Evolutionary conservation across 2,797 vertebrate species (phyloP), one percentile per base, ranked within the genome.

Genomic region (Microctenopoma lineatum): DNA sequence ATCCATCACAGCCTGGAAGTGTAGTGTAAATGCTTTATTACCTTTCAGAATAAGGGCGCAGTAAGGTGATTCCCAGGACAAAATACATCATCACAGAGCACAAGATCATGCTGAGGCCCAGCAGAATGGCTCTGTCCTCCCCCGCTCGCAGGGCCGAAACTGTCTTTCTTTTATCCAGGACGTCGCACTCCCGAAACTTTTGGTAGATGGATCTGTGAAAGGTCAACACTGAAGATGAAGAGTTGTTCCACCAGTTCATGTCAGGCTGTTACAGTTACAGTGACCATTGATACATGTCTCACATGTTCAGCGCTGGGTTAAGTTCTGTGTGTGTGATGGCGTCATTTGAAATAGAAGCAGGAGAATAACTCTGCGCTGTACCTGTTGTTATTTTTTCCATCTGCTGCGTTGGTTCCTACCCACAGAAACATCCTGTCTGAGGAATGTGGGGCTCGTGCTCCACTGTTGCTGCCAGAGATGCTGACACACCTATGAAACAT

Each of bases 51-150:
- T 97, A 96, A 0, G 96, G 96, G 55, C 96, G 96, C 45, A 98
- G 90, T 46, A 97, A 85, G 0, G 96, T 98, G 88, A 97, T 96
- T 54, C 96, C 96, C 90, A 98, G 92, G 47, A 99, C 94, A 21
- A 98, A 99, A 90, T 96, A 98, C 95, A 96, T 97, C 96, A 97
- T 97, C 87, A 96, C 87, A 6, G 97, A 97, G 63, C 95, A 91
- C 70, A 96, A 83, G 91, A 99, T 95, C 97, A 99, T 98, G 86
- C 95, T 88, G 86, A 99, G 92, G 58, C 97, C 97, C 5, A 98
- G 93, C 34, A 98, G 93, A 42, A 97, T 96, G 80, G 97, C 97
- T 59, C 97, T 87, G 91, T 99, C 96, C 79, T 99, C 97, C 72
- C 97, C 97, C 0, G 97, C 97, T 87, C 94, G 96, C 79, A 97